phyloP scores from a whole-genome alignment of 92 coral and sea anemone species.

The Palythoa grandiflora region DNA sequence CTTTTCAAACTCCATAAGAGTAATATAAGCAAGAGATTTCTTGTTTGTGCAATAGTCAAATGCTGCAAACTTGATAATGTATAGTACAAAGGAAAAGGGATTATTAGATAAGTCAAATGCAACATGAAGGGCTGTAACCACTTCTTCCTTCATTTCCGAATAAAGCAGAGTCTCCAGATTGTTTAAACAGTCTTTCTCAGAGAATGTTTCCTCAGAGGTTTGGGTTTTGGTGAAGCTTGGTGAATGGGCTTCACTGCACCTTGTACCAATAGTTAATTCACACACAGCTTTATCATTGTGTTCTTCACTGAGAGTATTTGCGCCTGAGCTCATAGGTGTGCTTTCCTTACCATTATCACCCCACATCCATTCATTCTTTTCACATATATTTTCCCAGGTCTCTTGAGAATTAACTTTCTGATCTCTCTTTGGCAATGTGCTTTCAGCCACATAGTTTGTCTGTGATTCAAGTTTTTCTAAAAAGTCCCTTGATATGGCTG shows the following conservation, averaged over 20 bases:
- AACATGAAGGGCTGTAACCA: background rate
- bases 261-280: no score
- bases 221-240: background rate
- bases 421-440: background rate
- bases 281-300: background rate
- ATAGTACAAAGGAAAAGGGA: constrained; percentile 78
- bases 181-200: constrained; percentile 19
- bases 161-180: constrained; percentile 29
- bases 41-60: constrained; percentile 82
- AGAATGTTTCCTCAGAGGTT: background rate
- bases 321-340: background rate
- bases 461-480: constrained; percentile 47
- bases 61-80: constrained; percentile 68
- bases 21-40: constrained; percentile 88
- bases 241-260: background rate
- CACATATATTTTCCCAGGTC: background rate
- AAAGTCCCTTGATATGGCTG: constrained; percentile 53
- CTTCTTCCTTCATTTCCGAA: background rate
- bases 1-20: constrained; percentile 79
- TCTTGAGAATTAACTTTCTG: constrained; percentile 13
- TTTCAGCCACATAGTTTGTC: background rate
- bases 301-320: background rate
- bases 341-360: background rate
- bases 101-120: background rate
- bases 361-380: background rate